These are phyloP conservation scores for Plecotus auritus DNA, from an alignment of 2,113 vertebrate genomes.

Conservation along the genomic window DNA sequence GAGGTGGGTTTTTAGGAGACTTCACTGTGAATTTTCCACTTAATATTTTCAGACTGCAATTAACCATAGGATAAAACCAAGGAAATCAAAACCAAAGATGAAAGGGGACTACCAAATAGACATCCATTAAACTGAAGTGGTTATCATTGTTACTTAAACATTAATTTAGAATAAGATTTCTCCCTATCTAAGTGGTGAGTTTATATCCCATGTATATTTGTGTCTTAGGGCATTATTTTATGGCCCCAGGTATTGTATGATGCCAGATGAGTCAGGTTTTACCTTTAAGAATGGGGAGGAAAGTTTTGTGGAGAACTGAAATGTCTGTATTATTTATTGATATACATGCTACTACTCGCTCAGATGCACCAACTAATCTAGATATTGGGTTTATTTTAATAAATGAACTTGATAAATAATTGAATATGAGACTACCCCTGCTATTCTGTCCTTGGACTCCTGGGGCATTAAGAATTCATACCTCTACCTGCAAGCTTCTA, in stretches of 20 bases:
- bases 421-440: constrained; percentile 48
- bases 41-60: background rate
- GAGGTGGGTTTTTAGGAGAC: background rate
- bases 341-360: constrained; percentile 19
- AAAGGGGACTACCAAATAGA: background rate
- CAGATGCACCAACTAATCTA: constrained; percentile 29
- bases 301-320: background rate
- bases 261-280: background rate
- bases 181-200: background rate
- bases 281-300: background rate
- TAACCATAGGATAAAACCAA: background rate
- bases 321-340: constrained; percentile 61
- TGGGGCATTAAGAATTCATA: constrained; percentile 69
- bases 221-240: background rate
- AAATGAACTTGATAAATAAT: constrained; percentile 72
- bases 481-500: constrained; percentile 51
- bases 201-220: background rate
- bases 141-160: background rate
- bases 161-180: background rate
- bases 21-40: background rate
- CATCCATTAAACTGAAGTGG: background rate
- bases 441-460: constrained; percentile 48
- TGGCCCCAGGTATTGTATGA: background rate
- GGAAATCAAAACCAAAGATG: background rate
- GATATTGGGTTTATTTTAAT: constrained; percentile 65